Base-by-base conservation (phyloP, 2,113 vertebrate species). In the Melierax canorus region DNA sequence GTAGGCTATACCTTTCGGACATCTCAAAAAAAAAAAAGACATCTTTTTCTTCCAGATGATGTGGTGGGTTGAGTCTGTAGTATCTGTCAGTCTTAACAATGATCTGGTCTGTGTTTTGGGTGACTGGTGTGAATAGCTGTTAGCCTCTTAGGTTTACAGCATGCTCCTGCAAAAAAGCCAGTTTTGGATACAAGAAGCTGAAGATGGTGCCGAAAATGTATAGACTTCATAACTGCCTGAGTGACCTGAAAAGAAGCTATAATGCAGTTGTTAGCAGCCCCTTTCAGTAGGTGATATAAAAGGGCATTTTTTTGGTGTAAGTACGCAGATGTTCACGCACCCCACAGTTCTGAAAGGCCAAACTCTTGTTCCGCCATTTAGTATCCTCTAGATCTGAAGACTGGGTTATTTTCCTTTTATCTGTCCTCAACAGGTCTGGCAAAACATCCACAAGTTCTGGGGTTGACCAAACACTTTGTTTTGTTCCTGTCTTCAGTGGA, bases 141-240 rank as follows among this genome's bases (percentile, higher is more conserved):
- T 26, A 34, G 45, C 14, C 27, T 72, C 21, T 13, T 53, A 51
- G 38, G 30, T 59, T n/a, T 71, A 17, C 27, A 51, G 62, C 34
- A 15, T 1, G 3, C 11, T 60, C 18, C 63, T 23, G 17, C 2
- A 34, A n/a, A 39, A 34, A n/a, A 39, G 26, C 53, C 59, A 41
- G 15, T 36, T 72, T 71, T 26, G 45, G 51, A 27, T 29, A 20
- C 30, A 46, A 59, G 24, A 36, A 53, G 34, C 75, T 69, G 67
- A 43, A 55, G 60, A 26, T 43, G 38, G 20, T 68, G 23, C 32
- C 0, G 4, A 76, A 75, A 74, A 64, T 27, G 1, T 41, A 12
- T 16, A 55, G 45, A 22, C 23, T 22, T 53, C 2, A 2, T 36
- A 36, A 21, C 3, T 15, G 38, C 36, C 22, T 0, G 4, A 9